These are phyloP conservation scores for Parasteatoda lunata DNA, from an alignment of 2,888 invertebrate genomes.

Conservation along the genomic window DNA sequence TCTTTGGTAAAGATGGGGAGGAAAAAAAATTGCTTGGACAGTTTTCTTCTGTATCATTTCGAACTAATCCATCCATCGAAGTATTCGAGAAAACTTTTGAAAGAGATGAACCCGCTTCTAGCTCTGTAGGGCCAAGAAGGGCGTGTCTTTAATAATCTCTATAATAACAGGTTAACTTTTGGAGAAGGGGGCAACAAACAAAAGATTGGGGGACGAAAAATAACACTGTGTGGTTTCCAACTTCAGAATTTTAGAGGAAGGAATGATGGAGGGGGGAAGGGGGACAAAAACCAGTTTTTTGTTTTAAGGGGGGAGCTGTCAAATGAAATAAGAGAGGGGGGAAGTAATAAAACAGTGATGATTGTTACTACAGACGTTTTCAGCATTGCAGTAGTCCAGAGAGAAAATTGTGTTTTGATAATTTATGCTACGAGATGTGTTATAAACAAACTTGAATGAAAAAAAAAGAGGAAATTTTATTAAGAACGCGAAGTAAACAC, in stretches of 20 bases:
- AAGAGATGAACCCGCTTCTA: not conserved
- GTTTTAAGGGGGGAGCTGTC: constrained; percentile 1
- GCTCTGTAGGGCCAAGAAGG: constrained; percentile 11
- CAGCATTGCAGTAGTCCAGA: constrained; percentile 17
- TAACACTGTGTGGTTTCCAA: constrained; percentile 41
- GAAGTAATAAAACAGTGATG: constrained; percentile 29
- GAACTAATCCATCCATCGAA: constrained; percentile 49
- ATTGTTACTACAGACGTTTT: constrained; percentile 41
- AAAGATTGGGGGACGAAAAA: constrained; percentile 22
- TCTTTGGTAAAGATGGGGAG: constrained; percentile 19
- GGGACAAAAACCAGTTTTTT: constrained; percentile 4
- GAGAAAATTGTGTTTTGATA: constrained; percentile 22
- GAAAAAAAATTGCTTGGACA: constrained; percentile 19
- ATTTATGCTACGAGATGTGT: constrained; percentile 31
- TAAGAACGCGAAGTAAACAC: not conserved
- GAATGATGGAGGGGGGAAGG: not conserved
- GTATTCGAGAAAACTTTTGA: not conserved
- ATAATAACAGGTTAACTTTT: constrained; percentile 62
- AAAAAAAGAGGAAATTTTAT: not conserved
- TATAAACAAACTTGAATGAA: constrained; percentile 23
- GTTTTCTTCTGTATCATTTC: constrained; percentile 61
- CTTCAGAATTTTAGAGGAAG: not conserved
- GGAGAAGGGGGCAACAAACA: constrained; percentile 16
- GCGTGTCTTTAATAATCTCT: constrained; percentile 60
- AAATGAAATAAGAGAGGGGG: constrained; percentile 7